These are phyloP conservation scores for Syrista parreyssii DNA, from an alignment of 2,888 invertebrate genomes.

Conservation along the genomic window DNA sequence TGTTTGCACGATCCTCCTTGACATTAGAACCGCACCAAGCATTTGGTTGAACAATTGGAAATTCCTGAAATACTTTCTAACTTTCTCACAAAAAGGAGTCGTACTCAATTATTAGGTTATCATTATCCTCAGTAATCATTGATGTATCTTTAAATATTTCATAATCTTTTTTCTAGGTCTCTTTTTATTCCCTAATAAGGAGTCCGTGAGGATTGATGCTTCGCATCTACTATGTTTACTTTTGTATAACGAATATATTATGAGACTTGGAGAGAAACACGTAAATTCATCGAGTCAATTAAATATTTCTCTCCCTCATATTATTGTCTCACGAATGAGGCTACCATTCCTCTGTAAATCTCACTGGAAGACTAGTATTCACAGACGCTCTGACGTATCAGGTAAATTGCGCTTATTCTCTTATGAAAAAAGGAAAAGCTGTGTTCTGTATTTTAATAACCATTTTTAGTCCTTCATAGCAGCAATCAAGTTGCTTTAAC, in stretches of 20 bases:
- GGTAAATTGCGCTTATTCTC: conserved; percentile 39
- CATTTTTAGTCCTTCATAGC: conserved; percentile 21
- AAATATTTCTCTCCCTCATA: conserved; percentile 65
- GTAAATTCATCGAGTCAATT: conserved; percentile 44
- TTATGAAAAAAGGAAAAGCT: not conserved
- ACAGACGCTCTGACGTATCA: conserved; percentile 56
- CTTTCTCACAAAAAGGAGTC: not conserved
- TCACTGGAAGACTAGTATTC: conserved; percentile 67
- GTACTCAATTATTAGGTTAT: conserved; percentile 1
- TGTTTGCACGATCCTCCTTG: not conserved
- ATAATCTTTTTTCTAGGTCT: conserved; percentile 62
- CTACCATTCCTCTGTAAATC: conserved; percentile 67
- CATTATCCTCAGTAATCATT: conserved; percentile 9
- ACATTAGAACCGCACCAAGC: not conserved
- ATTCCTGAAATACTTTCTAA: conserved; percentile 11
- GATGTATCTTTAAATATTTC: conserved; percentile 10
- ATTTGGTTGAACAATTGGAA: conserved; percentile 13
- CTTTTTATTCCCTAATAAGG: conserved; percentile 70
- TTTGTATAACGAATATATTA: conserved; percentile 66
- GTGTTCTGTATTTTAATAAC: not conserved
- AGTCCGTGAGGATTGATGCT: conserved; percentile 67
- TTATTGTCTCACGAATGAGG: conserved; percentile 63
- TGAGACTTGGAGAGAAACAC: conserved; percentile 39
- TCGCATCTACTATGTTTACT: conserved; percentile 68
- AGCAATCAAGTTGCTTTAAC: conserved; percentile 37